Evolutionary conservation across 92 coral and sea anemone genomes (phyloP), one percentile per base, ranked within the genome.

Genomic region (Phymanthus crucifer): DNA sequence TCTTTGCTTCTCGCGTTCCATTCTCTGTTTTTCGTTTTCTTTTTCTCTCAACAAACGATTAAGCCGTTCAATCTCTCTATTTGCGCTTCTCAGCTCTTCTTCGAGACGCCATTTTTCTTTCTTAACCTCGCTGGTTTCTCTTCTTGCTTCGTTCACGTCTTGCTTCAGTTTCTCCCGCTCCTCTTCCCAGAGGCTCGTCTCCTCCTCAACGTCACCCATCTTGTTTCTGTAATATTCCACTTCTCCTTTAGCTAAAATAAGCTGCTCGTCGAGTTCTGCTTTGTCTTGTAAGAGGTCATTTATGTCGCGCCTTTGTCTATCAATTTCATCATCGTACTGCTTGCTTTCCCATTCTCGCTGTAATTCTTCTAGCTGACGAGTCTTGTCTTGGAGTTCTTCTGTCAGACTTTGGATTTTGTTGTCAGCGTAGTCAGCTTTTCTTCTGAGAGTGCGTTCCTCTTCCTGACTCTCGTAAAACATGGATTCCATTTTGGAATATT

Each of bases 171-270:
- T 88, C 47, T 70, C 83, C 18, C 79, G 77, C 57, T 83, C 88
- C 21, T 84, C 86, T 56, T 90, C 82, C 78, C 84, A 78, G 45
- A 78, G 47, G 23, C 43, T 48, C 19, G 72, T 79, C 19, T 84
- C 84, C n/a, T 61, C 84, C 16, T 84, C 88, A 6, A 78, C 74
- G 43, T 78, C 78, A 33, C 47, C 77, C 31, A 91, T 56, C 70
- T 78, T 79, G 43, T 75, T 74, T 68, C 84, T 91, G 34, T 83
- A 69, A 58, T 70, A 81, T 10, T 88, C 90, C 27, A 86, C 66
- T 40, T 91, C 91, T 9, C 86, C 89, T 75, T 87, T 87, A 32
- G 92, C 84, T 16, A 88, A 86, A 7, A 72, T 71, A 26, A 89
- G 76, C 70, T 91, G 87, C 46, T 89, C 90, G 56, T 94, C 90